These are phyloP conservation scores for Podiceps cristatus DNA, from an alignment of 2,113 vertebrate genomes.

Conservation along the genomic window DNA sequence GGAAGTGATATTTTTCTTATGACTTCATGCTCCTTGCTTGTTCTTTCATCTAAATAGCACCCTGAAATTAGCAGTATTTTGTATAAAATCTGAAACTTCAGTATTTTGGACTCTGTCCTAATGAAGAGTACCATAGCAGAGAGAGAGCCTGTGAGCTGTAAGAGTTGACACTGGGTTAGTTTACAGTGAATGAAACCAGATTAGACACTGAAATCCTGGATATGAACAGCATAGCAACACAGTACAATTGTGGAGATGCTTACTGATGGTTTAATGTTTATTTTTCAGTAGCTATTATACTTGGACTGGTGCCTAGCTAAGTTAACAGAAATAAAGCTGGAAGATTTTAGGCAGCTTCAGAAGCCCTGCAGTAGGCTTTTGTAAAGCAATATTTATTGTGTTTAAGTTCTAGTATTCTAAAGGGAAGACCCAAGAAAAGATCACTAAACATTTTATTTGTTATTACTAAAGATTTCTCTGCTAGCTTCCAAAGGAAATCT, in stretches of 20 bases:
- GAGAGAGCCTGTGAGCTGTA: neutral
- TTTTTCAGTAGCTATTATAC: constrained; percentile 61
- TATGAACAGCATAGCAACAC: constrained; percentile 27
- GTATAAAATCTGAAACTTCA: neutral
- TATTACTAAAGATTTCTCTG: neutral
- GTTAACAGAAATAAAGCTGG: constrained; percentile 50
- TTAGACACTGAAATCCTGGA: constrained; percentile 34
- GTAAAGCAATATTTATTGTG: neutral
- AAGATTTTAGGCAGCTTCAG: constrained; percentile 19
- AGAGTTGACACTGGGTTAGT: constrained; percentile 6
- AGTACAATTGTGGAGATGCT: constrained; percentile 23
- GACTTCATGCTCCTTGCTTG: neutral
- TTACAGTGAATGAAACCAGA: constrained; percentile 49
- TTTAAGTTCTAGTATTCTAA: neutral
- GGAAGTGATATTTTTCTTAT: constrained; percentile 4
- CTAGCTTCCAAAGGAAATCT: neutral
- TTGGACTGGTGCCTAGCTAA: constrained; percentile 45
- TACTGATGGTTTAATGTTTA: constrained; percentile 39
- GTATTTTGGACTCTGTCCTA: neutral
- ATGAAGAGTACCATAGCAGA: constrained; percentile 15
- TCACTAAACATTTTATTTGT: neutral
- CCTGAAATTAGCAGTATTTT: neutral
- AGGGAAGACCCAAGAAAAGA: neutral
- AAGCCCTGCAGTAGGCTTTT: neutral
- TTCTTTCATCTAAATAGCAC: neutral